Conservation (phyloP, 2,797 vertebrate genomes). For the Setipinna tenuifilis region DNA sequence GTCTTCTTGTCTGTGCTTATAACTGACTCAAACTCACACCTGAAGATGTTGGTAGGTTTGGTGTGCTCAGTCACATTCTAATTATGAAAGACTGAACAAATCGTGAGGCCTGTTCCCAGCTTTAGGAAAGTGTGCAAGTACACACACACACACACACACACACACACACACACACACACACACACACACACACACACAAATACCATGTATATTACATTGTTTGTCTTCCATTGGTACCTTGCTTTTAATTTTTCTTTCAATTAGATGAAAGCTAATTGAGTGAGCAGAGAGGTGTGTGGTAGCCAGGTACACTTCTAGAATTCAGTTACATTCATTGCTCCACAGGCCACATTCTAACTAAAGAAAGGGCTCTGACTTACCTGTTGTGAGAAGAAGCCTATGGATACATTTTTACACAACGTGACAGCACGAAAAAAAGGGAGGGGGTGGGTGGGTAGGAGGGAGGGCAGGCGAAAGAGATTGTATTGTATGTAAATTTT, state of each 20-base stretch:
- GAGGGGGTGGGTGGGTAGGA: neutral
- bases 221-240: conserved; percentile 38
- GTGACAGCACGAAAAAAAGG: neutral
- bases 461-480: too few relatives aligned
- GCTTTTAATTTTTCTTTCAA: conserved; percentile 45
- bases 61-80: too few relatives aligned
- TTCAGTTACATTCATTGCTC: neutral
- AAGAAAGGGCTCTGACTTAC: conserved; percentile 37
- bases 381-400: conserved; percentile 34
- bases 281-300: neutral
- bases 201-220: neutral
- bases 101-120: too few relatives aligned
- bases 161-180: neutral
- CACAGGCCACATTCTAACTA: conserved; percentile 36
- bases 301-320: neutral
- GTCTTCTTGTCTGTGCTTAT: too few relatives aligned
- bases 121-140: neutral
- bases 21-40: too few relatives aligned
- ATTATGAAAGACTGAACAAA: neutral
- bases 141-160: neutral
- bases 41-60: too few relatives aligned
- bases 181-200: neutral
- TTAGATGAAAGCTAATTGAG: conserved; percentile 25
- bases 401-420: neutral
- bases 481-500: too few relatives aligned